Evolutionary conservation across 2,113 vertebrate genomes (phyloP), one percentile per base, ranked within the genome.

Genomic region (Petrocephalus microphthalmus): DNA sequence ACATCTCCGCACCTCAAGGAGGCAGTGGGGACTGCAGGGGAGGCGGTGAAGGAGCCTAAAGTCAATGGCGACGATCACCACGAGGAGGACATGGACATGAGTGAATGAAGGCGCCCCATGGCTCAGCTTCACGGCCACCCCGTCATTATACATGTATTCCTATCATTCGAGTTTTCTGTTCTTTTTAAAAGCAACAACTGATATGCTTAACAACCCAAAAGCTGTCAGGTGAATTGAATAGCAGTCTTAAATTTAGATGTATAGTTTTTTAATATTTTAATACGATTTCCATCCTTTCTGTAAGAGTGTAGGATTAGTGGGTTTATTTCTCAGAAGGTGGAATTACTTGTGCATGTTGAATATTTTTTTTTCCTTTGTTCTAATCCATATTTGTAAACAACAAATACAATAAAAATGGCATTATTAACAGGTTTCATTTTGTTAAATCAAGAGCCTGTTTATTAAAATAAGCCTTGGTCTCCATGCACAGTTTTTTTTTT

Each of bases 11-110:
- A 96, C 92, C 91, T 64, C 0, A 95, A 94, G 87, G 97, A 97
- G 52, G 90, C 95, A 0, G 84, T 86, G 2, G 97, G 97, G 56
- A 93, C 94, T 0, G 91, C 94, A 0, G 93, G 93, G 2, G 96
- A 96, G 0, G 52, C 90, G 0, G 91, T 92, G 2, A 94, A 97
- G 90, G 98, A 98, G 51, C 98, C 97, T 92, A 98, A 98, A 92
- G 95, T 97, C 4, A 98, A 99, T 0, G 98, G 98, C 42, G 98
- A 99, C 0, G 98, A 99, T 90, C 98, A 98, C 91, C 97, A 98
- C 7, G 97, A 99, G 84, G 98, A 98, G 91, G 98, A 99, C 94
- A 99, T 99, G 98, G 98, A 99, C 90, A 99, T 99, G 98, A 99
- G 98, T 82, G 98, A 99, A 93, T 99, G 93, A 97, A 47, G 19